Base-by-base conservation (phyloP, 2,113 vertebrate genomes). In the Eptesicus fuscus region DNA sequence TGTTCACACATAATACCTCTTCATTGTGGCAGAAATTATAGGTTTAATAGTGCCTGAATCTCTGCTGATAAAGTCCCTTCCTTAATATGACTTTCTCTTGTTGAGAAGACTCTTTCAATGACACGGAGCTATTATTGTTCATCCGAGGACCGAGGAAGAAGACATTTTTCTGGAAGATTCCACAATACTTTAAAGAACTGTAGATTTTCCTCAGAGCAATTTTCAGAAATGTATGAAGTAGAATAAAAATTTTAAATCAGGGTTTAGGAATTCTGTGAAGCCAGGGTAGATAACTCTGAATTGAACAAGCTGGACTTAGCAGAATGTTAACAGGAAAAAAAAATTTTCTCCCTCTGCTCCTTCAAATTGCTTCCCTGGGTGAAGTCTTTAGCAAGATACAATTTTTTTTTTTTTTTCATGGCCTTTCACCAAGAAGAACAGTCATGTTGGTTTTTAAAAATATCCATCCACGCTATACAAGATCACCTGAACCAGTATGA, bases 191-290 rank as follows among this genome's bases (percentile, higher is more conserved):
- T 67, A 71, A 76, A 76, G 73, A 93, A 90, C 23, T 63, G 56
- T 53, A 88, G 16, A 83, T 40, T 88, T 77, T 74, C 59, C 51
- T 90, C n/a, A n/a, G 42, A 71, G 42, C 47, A 12, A 17, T 42
- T 94, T 93, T 83, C 44, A 65, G 51, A 32, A 88, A 40, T 30
- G 63, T 30, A 65, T 25, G 47, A 42, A 83, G 30, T 11, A 37
- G 83, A 74, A 83, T 73, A 51, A 80, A 83, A 65, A 25, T 23
- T 67, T 40, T 51, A 74, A 93, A 84, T 51, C 51, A 87, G 87
- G 28, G 1, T 80, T 61, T 30, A 59, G 71, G 32, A 85, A 56
- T 20, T 61, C 30, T 28, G 51, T 51, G 44, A 49, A 78, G 78
- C 47, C 63, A 32, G n/a, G 14, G 32, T 22, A 6, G 44, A 12